phyloP scores from a whole-genome alignment of 2,797 vertebrate genomes.

The Micropoecilia bifurca region DNA sequence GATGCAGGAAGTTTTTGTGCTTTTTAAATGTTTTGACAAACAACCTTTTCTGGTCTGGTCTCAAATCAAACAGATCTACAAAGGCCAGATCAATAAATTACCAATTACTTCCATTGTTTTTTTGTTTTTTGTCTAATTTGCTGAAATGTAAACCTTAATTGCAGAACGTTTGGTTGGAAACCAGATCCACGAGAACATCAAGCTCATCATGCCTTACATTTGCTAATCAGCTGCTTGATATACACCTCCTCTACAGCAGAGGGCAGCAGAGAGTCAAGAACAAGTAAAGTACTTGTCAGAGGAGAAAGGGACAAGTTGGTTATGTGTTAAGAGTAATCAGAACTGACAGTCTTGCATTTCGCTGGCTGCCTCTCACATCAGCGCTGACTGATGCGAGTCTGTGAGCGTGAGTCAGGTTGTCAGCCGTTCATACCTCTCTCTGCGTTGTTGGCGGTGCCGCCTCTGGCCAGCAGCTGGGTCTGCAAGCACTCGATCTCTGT shows the following conservation, averaged over 20 bases:
- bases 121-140: neutral
- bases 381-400: constrained; percentile 15
- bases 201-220: constrained; percentile 85
- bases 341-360: constrained; percentile 39
- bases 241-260: constrained; percentile 89
- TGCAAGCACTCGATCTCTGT: constrained; percentile 93
- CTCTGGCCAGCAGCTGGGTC: constrained; percentile 87
- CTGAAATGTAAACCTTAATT: neutral
- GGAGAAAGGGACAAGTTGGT: constrained; percentile 71
- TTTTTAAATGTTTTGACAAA: constrained; percentile 22
- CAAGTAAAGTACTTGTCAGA: constrained; percentile 43
- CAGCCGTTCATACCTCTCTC: constrained; percentile 87
- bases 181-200: constrained; percentile 22
- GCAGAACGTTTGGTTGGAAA: constrained; percentile 33
- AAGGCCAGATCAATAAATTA: neutral
- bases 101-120: neutral
- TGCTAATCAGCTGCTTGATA: constrained; percentile 92
- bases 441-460: constrained; percentile 73
- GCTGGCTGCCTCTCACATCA: constrained; percentile 26
- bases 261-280: constrained; percentile 63
- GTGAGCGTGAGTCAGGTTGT: constrained; percentile 12
- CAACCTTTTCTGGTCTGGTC: constrained; percentile 25
- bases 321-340: constrained; percentile 51
- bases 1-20: constrained; percentile 10
- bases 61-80: constrained; percentile 38